Percentiles rank a stretch among this genome's conserved stretches.
Evolutionary conservation across 2,113 vertebrate species (phyloP).

Genomic region (Platichthys flesus): DNA sequence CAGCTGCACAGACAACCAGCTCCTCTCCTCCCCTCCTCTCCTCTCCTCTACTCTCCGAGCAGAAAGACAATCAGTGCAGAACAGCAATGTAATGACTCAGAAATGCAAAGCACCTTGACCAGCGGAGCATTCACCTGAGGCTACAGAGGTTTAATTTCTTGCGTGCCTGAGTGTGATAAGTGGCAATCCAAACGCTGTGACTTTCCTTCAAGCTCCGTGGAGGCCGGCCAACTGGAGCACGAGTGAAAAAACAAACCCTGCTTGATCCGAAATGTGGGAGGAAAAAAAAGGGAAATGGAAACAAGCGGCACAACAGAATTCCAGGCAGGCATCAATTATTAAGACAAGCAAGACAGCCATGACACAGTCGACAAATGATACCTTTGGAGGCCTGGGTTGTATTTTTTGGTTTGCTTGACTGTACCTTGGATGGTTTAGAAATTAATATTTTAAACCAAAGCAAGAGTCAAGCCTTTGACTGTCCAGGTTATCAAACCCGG

Average conservation of each 20-base stretch:
- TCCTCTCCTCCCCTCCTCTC: background rate
- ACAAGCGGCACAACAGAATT: constrained; percentile 31
- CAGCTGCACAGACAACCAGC: background rate
- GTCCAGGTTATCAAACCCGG: background rate
- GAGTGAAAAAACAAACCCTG: background rate
- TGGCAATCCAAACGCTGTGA: constrained; percentile 58
- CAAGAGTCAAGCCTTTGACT: background rate
- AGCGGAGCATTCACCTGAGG: constrained; percentile 58
- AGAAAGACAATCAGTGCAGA: constrained; percentile 41
- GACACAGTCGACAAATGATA: constrained; percentile 28
- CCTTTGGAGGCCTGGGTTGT: background rate
- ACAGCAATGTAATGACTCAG: constrained; percentile 49
- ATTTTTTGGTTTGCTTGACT: background rate
- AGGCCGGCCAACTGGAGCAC: constrained; percentile 44
- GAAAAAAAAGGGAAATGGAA: background rate
- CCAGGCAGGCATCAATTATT: constrained; percentile 63
- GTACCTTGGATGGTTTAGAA: constrained; percentile 8
- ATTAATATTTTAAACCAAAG: constrained; percentile 30
- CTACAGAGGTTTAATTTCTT: constrained; percentile 63
- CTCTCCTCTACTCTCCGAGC: background rate
- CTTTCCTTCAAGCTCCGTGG: constrained; percentile 63
- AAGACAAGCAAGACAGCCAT: constrained; percentile 33
- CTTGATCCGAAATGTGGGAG: constrained; percentile 25
- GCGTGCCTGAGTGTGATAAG: constrained; percentile 65
- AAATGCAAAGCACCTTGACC: constrained; percentile 65